These are phyloP conservation scores for Horisme vitalbata DNA, from an alignment of 2,888 invertebrate genomes.

Conservation along the genomic window DNA sequence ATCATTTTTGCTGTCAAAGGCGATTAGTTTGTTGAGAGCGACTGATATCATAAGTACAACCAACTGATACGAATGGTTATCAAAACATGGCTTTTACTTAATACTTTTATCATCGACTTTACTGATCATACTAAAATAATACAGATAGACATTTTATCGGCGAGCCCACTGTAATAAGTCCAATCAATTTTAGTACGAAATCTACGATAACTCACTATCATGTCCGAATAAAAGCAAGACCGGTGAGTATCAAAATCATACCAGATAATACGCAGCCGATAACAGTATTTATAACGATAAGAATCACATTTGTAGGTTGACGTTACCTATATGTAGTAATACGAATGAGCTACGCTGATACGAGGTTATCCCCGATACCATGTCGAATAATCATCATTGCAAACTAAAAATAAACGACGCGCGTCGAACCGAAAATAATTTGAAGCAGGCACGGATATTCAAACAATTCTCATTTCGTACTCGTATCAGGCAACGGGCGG, in stretches of 20 bases:
- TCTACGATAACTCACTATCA: constrained; percentile 59
- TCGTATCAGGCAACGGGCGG: constrained; percentile 19
- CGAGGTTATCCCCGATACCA: constrained; percentile 46
- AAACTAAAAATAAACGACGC: constrained; percentile 57
- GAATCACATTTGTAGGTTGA: constrained; percentile 47
- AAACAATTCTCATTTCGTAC: constrained; percentile 43
- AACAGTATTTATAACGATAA: constrained; percentile 47
- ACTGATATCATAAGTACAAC: constrained; percentile 43
- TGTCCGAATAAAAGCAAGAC: constrained; percentile 55
- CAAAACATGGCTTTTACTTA: constrained; percentile 51
- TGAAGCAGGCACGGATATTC: constrained; percentile 52
- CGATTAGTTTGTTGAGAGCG: constrained; percentile 46
- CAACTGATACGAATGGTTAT: constrained; percentile 34
- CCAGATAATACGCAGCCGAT: constrained; percentile 45
- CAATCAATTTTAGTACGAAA: constrained; percentile 69
- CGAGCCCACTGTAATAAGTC: constrained; percentile 56
- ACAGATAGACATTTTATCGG: constrained; percentile 48
- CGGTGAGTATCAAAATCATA: constrained; percentile 55
- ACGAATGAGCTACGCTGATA: constrained; percentile 50
- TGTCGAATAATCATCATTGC: constrained; percentile 47
- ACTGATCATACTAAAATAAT: constrained; percentile 60
- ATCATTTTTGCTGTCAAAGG: constrained; percentile 40
- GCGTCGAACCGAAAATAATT: constrained; percentile 56
- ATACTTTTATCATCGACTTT: constrained; percentile 55
- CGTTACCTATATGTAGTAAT: constrained; percentile 53